A percentile compares a stretch with the other conserved stretches of the same genome.
Evolutionary conservation across 2,888 invertebrate genomes (phyloP).

Genomic region (Pristionchus entomophagus): DNA sequence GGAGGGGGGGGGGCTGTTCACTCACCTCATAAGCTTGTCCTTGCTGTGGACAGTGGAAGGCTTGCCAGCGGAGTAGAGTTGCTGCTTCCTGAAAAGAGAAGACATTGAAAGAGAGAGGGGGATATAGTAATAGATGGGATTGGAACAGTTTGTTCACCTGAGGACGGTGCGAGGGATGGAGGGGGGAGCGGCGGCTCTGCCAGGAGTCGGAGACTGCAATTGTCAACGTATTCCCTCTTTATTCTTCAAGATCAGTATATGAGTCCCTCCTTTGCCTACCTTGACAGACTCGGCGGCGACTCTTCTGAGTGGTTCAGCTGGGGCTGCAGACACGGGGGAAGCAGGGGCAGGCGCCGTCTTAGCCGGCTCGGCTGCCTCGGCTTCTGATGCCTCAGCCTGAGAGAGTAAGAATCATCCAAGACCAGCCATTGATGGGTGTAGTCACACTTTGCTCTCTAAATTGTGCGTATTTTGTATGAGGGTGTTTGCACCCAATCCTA

Average conservation of each 20-base stretch:
- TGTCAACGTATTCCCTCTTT: background rate
- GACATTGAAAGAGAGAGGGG: slow-evolving; percentile 52
- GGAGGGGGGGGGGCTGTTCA: background rate
- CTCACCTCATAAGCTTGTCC: slow-evolving; percentile 73
- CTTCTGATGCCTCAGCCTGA: slow-evolving; percentile 46
- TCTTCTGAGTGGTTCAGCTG: slow-evolving; percentile 1
- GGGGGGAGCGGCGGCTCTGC: slow-evolving; percentile 49
- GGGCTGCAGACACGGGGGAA: background rate
- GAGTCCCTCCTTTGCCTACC: background rate
- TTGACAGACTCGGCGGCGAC: slow-evolving; percentile 30
- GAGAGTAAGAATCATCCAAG: background rate
- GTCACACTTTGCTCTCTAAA: background rate
- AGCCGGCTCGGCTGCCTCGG: slow-evolving; percentile 10
- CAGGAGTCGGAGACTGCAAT: slow-evolving; percentile 49
- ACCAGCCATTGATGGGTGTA: background rate
- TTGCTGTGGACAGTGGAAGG: slow-evolving; percentile 72
- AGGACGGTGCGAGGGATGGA: slow-evolving; percentile 55
- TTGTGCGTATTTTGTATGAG: background rate
- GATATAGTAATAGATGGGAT: too few species aligned
- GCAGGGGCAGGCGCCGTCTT: slow-evolving; percentile 14
- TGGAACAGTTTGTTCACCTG: background rate
- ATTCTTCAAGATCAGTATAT: background rate
- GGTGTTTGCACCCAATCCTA: background rate
- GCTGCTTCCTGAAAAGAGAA: slow-evolving; percentile 60
- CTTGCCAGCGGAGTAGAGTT: slow-evolving; percentile 72